Conservation (phyloP, 2,888 invertebrate genomes). For the Parasteatoda lunata region DNA sequence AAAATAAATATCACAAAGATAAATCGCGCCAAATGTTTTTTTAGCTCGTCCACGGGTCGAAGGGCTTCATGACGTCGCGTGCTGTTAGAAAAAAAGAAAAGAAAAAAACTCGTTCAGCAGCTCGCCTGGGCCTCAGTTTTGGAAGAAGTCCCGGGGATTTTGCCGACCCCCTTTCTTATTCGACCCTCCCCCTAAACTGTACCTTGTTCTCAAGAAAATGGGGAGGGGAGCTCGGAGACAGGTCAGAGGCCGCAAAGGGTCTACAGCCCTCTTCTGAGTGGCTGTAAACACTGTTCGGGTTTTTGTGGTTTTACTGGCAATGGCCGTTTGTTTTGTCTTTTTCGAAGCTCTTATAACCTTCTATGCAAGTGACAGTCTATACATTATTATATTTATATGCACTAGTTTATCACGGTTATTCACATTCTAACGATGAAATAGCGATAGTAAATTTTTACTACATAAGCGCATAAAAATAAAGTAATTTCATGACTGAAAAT, state of each 20-base stretch:
- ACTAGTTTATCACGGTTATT: no score
- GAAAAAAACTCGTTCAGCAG: constrained; percentile 59
- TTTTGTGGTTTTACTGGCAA: constrained; percentile 46
- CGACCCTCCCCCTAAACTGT: constrained; percentile 4
- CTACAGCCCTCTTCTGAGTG: constrained; percentile 40
- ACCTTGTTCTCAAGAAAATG: constrained; percentile 23
- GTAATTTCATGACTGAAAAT: no score
- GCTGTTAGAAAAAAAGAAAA: constrained; percentile 1
- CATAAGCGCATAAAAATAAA: no score
- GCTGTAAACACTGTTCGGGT: constrained; percentile 49
- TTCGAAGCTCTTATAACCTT: no score
- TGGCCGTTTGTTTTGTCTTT: background rate
- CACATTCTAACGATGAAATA: no score
- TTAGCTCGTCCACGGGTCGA: background rate
- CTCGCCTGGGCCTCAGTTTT: constrained; percentile 34
- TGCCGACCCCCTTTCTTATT: constrained; percentile 8
- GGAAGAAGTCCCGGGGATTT: constrained; percentile 36
- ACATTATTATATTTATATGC: no score
- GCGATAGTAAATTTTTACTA: no score
- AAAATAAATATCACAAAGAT: background rate
- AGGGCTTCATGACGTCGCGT: constrained; percentile 41
- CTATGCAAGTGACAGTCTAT: no score
- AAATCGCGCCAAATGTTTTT: background rate
- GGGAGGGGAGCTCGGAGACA: constrained; percentile 32
- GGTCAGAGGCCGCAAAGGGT: constrained; percentile 49